Evolutionary conservation across 2,888 invertebrate species (phyloP).

Genomic region (Drosophila paracracens): DNA sequence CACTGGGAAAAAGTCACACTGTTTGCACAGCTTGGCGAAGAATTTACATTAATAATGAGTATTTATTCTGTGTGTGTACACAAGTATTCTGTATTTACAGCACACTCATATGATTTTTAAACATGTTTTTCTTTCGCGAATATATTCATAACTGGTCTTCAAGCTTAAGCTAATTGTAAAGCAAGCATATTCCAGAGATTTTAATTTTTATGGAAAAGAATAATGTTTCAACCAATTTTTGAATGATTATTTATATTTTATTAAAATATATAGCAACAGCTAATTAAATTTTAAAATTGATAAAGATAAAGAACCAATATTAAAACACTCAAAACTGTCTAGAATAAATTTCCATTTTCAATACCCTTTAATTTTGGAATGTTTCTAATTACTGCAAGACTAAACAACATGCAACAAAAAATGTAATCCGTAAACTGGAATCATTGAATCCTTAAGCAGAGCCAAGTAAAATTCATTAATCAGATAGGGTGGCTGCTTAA

Average conservation of each 20-base stretch:
- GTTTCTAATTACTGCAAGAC: not conserved
- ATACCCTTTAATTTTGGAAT: not conserved
- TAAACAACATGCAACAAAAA: not conserved
- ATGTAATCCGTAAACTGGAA: not conserved
- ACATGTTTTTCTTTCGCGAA: not conserved
- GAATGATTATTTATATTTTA: not conserved
- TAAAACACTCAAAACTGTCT: not conserved
- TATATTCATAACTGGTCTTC: not conserved
- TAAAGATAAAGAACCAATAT: not conserved
- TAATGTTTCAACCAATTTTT: not conserved
- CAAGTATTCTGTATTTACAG: not conserved
- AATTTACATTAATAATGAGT: conserved; percentile 15
- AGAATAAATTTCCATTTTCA: not conserved
- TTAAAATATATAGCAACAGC: not conserved
- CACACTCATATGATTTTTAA: not conserved
- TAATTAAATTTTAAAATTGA: not conserved
- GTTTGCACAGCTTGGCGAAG: conserved; percentile 19
- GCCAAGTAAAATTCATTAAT: conserved; percentile 50
- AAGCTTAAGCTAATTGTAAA: not conserved
- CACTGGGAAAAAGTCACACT: conserved; percentile 16
- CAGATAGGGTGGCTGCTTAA: conserved; percentile 25
- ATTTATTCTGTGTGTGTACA: not conserved
- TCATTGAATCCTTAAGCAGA: conserved; percentile 31
- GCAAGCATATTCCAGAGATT: not conserved
- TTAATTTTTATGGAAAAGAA: not conserved